Evolutionary conservation across 2,888 invertebrate species (phyloP).

Genomic region (Bembecia ichneumoniformis): DNA sequence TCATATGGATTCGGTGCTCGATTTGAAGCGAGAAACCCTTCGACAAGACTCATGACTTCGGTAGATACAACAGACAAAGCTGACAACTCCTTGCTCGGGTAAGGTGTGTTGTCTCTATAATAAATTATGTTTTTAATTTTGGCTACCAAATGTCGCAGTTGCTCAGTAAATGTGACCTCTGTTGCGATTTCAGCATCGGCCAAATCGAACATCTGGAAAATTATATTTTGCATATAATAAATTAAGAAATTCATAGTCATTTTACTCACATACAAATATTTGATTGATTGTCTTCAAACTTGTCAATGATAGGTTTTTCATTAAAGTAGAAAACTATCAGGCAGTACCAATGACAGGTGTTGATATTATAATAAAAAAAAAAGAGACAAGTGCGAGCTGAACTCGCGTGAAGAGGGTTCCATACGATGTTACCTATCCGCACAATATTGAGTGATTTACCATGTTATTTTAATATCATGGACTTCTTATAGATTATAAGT

Average conservation of each 20-base stretch:
- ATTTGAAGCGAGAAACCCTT: constrained; percentile 70
- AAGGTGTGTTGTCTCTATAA: constrained; percentile 54
- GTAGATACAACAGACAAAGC: constrained; percentile 73
- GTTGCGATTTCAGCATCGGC: constrained; percentile 75
- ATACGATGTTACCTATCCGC: too few relatives aligned
- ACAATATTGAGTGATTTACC: too few relatives aligned
- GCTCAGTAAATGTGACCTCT: constrained; percentile 80
- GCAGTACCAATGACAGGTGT: too few relatives aligned
- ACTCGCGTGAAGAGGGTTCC: too few relatives aligned
- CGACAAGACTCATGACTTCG: constrained; percentile 73
- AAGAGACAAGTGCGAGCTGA: too few relatives aligned
- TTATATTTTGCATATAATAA: not conserved
- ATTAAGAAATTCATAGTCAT: not conserved
- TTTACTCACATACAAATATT: not conserved
- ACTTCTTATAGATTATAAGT: too few relatives aligned
- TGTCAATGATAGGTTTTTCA: too few relatives aligned
- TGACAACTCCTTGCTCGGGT: constrained; percentile 67
- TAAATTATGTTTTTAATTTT: constrained; percentile 65
- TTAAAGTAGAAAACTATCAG: too few relatives aligned
- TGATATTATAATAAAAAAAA: too few relatives aligned
- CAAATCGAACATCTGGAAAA: constrained; percentile 77
- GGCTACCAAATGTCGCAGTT: constrained; percentile 67
- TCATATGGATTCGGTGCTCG: constrained; percentile 63
- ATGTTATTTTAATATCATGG: too few relatives aligned
- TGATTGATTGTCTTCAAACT: too few relatives aligned